Base-by-base conservation (phyloP, 1,140 invertebrate genomes). In the Tetraneura akinire region DNA sequence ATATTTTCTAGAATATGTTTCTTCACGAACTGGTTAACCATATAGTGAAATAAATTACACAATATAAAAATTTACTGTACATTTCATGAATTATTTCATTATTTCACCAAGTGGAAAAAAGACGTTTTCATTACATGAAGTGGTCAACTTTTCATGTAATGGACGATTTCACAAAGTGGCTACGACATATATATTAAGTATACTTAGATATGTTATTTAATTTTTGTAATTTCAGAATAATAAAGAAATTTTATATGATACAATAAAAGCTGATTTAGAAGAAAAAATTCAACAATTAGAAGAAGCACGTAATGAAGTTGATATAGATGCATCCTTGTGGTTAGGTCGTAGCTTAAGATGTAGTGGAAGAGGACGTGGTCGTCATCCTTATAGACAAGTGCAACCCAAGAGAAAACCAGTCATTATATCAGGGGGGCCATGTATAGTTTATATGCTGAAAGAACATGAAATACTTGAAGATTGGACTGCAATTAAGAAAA, bases 401-500 rank as follows among this genome's bases (percentile, higher is more conserved):
- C 89, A 85, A 85, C 86, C 87, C 80, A 83, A 92, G 80, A 90
- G 91, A 83, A 94, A 95, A 88, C 93, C 94, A 0, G 91, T 96
- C 45, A 92, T 94, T 1, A 94, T 98, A n/a, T 89, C 93, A 29
- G 96, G n/a, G n/a, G n/a, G 96, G 1, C 97, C 97, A 66, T 98
- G 96, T 86, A 95, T 98, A 83, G 95, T 98, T 0, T 98, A 98
- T 84, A 96, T 98, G 94, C 88, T 98, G 47, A 92, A 91, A 81
- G 96, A 98, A 81, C 89, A 92, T 66, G 96, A 98, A 84, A 98
- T 98, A 84, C 90, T 98, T 85, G 96, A 98, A 85, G 96, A 98
- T 86, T 98, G 96, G 96, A 93, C 94, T 1, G 87, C 92, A 4
- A 96, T 98, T 80, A 92, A 95, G 85, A 98, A 98, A 87, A 91